Evolutionary conservation across 2,797 vertebrate species (phyloP).

Genomic region (Chelonia mydas): DNA sequence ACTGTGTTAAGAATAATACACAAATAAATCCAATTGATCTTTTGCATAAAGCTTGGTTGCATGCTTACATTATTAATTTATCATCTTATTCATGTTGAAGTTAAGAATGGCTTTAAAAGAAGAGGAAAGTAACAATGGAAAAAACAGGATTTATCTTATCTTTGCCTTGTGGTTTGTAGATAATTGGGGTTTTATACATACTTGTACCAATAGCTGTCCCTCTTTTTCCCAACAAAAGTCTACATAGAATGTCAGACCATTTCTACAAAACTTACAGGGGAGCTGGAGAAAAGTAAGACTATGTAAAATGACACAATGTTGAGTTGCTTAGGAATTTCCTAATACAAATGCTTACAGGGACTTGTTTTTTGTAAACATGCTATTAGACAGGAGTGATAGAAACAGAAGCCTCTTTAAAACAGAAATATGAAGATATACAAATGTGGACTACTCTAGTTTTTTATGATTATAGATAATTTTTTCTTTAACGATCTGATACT

Average conservation of each 20-base stretch:
- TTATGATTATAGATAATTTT: not conserved
- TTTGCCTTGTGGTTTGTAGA: constrained; percentile 13
- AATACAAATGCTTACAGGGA: not conserved
- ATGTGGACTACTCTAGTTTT: not conserved
- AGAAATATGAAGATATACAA: not conserved
- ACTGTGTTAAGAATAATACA: not conserved
- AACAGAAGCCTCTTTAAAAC: not conserved
- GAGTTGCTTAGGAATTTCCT: not conserved
- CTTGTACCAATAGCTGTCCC: not conserved
- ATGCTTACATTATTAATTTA: constrained; percentile 17
- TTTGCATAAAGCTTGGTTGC: not conserved
- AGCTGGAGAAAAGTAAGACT: not conserved
- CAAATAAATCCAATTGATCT: not conserved
- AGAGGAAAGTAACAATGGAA: not conserved
- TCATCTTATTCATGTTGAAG: constrained; percentile 21
- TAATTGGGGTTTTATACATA: not conserved
- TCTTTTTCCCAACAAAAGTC: not conserved
- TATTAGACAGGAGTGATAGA: not conserved
- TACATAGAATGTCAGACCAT: not conserved
- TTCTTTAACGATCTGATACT: not conserved
- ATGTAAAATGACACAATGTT: not conserved
- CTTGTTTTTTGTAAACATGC: not conserved
- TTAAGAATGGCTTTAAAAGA: constrained; percentile 24
- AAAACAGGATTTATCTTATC: not conserved
- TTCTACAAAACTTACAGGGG: not conserved